phyloP scores from a whole-genome alignment of 2,888 invertebrate species.

The Camponotus fellah region DNA sequence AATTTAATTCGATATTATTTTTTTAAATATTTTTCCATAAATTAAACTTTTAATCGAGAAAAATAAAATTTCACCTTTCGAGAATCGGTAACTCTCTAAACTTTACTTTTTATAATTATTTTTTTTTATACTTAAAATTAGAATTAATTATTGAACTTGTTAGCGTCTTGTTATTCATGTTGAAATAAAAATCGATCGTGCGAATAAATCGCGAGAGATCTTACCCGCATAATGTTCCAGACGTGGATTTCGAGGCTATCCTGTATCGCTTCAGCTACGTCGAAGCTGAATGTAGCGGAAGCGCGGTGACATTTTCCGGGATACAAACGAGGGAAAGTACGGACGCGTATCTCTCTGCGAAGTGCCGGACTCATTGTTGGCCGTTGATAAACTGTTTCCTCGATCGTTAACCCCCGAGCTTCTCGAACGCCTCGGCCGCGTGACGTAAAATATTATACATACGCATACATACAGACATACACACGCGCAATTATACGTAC shows the following conservation, averaged over 20 bases:
- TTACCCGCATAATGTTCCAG: neutral
- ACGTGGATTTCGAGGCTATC: neutral
- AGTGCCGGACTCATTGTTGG: conserved; percentile 33
- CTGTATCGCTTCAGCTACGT: neutral
- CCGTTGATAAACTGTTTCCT: conserved; percentile 46
- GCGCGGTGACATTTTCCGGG: conserved; percentile 44
- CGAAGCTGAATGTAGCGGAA: conserved; percentile 30
- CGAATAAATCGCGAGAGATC: neutral
- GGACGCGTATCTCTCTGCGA: conserved; percentile 19
- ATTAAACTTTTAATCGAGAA: neutral
- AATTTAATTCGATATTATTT: neutral
- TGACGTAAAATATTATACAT: conserved; percentile 38
- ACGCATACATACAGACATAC: neutral
- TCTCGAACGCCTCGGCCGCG: conserved; percentile 9
- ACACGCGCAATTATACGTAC: conserved; percentile 27
- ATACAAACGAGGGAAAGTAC: conserved; percentile 48
- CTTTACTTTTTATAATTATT: neutral
- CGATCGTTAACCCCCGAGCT: conserved; percentile 49
- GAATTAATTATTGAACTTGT: neutral
- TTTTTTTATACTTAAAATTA: neutral
- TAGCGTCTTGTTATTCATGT: neutral
- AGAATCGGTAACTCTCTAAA: neutral
- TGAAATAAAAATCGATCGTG: neutral
- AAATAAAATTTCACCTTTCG: neutral
- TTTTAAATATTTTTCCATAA: neutral